Conservation (phyloP, 2,888 invertebrate species). For the Notocelia uddmanniana region DNA sequence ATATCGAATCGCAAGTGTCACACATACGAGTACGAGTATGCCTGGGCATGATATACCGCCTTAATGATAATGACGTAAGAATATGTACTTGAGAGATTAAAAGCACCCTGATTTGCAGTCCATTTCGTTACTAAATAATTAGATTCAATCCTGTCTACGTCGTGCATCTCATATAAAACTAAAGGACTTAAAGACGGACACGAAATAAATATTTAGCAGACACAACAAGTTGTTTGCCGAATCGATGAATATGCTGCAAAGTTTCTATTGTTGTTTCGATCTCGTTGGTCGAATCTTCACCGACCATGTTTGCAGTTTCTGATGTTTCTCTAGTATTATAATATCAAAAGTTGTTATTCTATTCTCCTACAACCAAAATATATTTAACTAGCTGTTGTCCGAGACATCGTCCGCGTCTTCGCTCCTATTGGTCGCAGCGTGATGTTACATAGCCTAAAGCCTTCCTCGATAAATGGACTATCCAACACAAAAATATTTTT, state of each 20-base stretch:
- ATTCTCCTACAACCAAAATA: background rate
- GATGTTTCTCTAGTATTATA: conserved; percentile 5
- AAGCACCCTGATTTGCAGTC: background rate
- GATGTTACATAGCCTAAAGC: too few relatives aligned
- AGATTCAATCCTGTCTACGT: background rate
- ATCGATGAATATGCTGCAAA: conserved; percentile 22
- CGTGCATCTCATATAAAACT: background rate
- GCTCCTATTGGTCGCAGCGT: too few relatives aligned
- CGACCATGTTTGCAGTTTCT: background rate
- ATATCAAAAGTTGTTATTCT: conserved; percentile 8
- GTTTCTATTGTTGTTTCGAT: conserved; percentile 31
- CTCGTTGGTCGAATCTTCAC: conserved; percentile 14
- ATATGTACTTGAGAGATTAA: too few relatives aligned
- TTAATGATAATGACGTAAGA: too few relatives aligned
- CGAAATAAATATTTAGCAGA: conserved; percentile 2
- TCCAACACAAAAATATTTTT: too few relatives aligned
- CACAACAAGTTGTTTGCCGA: background rate
- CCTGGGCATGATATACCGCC: too few relatives aligned
- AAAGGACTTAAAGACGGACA: background rate
- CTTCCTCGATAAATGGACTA: too few relatives aligned
- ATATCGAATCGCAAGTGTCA: too few relatives aligned
- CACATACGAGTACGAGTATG: too few relatives aligned
- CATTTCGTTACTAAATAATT: background rate
- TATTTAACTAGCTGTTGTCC: too few relatives aligned
- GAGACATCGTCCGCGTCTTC: too few relatives aligned